A percentile compares a stretch with the other conserved stretches of the same genome.
Evolutionary conservation across 2,113 vertebrate genomes (phyloP).

Genomic region (Xenus cinereus): DNA sequence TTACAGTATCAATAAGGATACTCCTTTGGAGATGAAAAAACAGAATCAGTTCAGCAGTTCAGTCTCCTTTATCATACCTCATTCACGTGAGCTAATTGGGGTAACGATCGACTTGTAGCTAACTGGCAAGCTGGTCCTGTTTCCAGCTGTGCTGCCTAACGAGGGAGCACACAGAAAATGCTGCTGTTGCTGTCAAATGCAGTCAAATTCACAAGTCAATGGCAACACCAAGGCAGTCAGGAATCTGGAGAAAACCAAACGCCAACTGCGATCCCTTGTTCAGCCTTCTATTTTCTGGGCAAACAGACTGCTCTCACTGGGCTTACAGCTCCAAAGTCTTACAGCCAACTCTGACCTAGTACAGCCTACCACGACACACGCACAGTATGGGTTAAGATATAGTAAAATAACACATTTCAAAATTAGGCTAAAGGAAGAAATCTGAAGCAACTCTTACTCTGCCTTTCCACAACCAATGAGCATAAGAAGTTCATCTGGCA

Average conservation of each 20-base stretch:
- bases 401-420: constrained; percentile 8
- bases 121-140: not conserved
- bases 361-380: not conserved
- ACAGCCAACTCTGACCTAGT: constrained; percentile 15
- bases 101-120: not conserved
- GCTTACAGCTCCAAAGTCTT: not conserved
- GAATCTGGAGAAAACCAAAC: not conserved
- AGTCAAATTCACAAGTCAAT: not conserved
- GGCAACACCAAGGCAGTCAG: not conserved
- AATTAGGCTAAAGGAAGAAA: constrained; percentile 38
- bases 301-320: not conserved
- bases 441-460: constrained; percentile 35
- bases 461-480: not conserved
- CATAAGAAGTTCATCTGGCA: not conserved
- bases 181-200: not conserved
- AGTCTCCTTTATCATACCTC: not conserved
- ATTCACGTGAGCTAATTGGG: not conserved
- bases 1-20: not conserved
- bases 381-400: not conserved
- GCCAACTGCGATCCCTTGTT: not conserved
- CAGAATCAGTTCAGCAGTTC: not conserved
- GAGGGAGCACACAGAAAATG: not conserved
- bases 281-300: not conserved
- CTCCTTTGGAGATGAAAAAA: not conserved
- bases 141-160: not conserved